Percentiles rank a stretch among this genome's conserved stretches.
These are phyloP conservation scores for Sinohyriopsis cumingii DNA, from an alignment of 2,888 invertebrate genomes.

Conservation along the genomic window DNA sequence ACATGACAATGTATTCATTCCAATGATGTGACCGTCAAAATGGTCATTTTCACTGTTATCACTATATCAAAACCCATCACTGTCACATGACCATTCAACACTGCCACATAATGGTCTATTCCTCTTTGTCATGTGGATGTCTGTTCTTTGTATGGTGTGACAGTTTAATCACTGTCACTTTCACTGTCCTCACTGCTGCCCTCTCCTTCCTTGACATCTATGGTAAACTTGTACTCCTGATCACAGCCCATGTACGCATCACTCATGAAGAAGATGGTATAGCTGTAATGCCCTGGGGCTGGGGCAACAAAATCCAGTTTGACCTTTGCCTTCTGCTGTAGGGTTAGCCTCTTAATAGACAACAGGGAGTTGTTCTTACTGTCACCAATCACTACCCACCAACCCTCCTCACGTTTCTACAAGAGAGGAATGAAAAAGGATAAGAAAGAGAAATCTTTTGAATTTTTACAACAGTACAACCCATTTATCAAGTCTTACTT, in stretches of 20 bases:
- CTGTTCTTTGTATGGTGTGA: background rate
- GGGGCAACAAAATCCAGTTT: constrained; percentile 95
- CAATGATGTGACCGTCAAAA: too few species aligned
- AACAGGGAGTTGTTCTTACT: constrained; percentile 93
- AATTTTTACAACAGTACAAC: background rate
- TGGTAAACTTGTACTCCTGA: constrained; percentile 94
- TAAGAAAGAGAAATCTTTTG: background rate
- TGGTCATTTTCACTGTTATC: too few species aligned
- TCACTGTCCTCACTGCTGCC: constrained; percentile 56
- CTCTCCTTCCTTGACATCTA: constrained; percentile 69
- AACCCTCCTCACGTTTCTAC: constrained; percentile 77
- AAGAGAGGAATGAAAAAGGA: constrained; percentile 18
- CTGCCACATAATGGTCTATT: too few species aligned
- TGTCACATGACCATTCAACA: too few species aligned
- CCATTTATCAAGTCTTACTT: background rate
- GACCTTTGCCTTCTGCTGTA: constrained; percentile 92
- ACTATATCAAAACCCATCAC: too few species aligned
- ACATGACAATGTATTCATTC: too few species aligned
- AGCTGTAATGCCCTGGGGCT: constrained; percentile 86
- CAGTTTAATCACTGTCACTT: constrained; percentile 40
- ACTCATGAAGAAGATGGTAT: constrained; percentile 98
- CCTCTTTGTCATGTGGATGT: too few species aligned
- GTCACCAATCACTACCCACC: constrained; percentile 99
- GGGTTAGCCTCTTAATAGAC: constrained; percentile 95
- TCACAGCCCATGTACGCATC: constrained; percentile 99